phyloP scores from a whole-genome alignment of 2,888 invertebrate species.

The Limenitis camilla region DNA sequence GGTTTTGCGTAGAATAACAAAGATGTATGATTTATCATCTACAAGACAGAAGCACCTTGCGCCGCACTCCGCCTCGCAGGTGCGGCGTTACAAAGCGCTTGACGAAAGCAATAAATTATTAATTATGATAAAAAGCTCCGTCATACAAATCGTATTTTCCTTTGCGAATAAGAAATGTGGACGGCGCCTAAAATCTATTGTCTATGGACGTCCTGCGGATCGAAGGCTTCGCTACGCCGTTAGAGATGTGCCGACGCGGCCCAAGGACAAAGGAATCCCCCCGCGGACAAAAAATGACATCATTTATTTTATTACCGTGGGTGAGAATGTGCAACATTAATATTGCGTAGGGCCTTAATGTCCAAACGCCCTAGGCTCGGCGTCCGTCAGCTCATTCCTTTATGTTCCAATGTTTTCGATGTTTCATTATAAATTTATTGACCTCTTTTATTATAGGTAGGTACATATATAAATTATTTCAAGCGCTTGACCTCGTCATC shows the following conservation, averaged over 20 bases:
- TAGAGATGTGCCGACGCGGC: slow-evolving; percentile 57
- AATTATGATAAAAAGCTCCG: slow-evolving; percentile 66
- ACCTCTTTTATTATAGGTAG: too few relatives aligned
- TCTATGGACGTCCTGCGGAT: slow-evolving; percentile 62
- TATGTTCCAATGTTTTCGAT: slow-evolving; percentile 28
- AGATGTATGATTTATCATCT: slow-evolving; percentile 53
- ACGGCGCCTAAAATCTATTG: slow-evolving; percentile 70
- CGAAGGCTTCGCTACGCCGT: slow-evolving; percentile 32
- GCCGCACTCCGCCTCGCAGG: slow-evolving; percentile 46
- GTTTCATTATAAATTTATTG: slow-evolving; percentile 16
- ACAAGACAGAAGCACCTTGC: slow-evolving; percentile 66
- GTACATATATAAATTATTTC: too few relatives aligned
- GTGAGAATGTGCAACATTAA: slow-evolving; percentile 71
- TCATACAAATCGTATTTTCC: slow-evolving; percentile 37
- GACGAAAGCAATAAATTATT: slow-evolving; percentile 70
- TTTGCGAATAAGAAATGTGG: slow-evolving; percentile 47
- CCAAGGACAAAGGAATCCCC: slow-evolving; percentile 59
- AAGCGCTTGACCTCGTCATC: too few relatives aligned
- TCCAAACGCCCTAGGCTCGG: slow-evolving; percentile 60
- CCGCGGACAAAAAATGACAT: slow-evolving; percentile 72
- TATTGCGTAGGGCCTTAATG: slow-evolving; percentile 67
- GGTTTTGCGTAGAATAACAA: slow-evolving; percentile 20
- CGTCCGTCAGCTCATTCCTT: slow-evolving; percentile 46
- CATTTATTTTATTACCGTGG: slow-evolving; percentile 73
- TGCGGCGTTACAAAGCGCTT: slow-evolving; percentile 54